Percentiles rank a stretch among this genome's conserved stretches.
These are phyloP conservation scores for Erpobdella octoculata DNA, from an alignment of 2,888 invertebrate genomes.

Conservation along the genomic window DNA sequence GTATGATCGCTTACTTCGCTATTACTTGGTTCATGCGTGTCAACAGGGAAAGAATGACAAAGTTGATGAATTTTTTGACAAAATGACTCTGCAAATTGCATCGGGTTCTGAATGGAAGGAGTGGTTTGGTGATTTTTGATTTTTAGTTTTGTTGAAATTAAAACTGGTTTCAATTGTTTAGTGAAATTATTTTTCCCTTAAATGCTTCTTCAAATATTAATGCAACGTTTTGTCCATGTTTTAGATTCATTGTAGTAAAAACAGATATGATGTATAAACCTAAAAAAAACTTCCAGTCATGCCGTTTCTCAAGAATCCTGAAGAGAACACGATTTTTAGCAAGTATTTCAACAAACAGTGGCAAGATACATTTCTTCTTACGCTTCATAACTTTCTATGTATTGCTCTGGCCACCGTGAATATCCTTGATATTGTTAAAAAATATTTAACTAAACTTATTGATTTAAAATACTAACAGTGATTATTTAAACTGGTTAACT, in stretches of 20 bases:
- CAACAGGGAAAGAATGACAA: conserved; percentile 75
- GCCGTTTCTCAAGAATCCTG: conserved; percentile 81
- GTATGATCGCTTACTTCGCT: conserved; percentile 60
- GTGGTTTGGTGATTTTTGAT: conserved; percentile 77
- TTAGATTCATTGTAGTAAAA: no score
- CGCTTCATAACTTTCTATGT: conserved; percentile 83
- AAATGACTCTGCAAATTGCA: conserved; percentile 77
- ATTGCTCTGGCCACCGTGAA: conserved; percentile 65
- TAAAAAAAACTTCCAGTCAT: conserved; percentile 61
- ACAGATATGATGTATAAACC: no score
- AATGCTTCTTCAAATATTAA: no score
- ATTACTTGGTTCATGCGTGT: conserved; percentile 79
- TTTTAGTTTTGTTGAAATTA: no score
- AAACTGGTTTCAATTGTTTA: no score
- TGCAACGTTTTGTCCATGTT: no score
- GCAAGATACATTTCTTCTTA: conserved; percentile 85
- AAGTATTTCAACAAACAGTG: conserved; percentile 79
- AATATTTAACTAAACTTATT: background rate
- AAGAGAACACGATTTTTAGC: conserved; percentile 77
- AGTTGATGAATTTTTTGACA: conserved; percentile 78
- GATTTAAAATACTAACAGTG: no score
- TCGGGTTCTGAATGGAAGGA: conserved; percentile 87
- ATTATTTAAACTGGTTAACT: no score
- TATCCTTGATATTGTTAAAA: conserved; percentile 44
- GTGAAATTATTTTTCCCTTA: no score